Evolutionary conservation across 2,888 invertebrate genomes (phyloP).

Genomic region (Rhyacophila evoluta): DNA sequence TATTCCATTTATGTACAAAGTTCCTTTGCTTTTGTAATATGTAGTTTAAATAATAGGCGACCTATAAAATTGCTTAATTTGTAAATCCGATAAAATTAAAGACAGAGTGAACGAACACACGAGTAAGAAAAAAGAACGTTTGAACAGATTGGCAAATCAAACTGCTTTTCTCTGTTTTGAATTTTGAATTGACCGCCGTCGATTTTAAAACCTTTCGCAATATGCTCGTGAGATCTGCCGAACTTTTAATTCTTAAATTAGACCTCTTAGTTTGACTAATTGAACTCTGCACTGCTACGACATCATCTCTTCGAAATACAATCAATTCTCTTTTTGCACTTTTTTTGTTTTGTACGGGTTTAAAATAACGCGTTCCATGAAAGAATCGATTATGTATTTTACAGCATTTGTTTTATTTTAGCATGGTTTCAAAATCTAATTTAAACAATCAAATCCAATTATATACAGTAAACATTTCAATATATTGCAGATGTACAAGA

Average conservation of each 20-base stretch:
- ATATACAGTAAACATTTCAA: too few species aligned
- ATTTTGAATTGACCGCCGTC: not conserved
- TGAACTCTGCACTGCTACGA: too few species aligned
- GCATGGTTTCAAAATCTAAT: too few species aligned
- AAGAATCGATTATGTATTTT: too few species aligned
- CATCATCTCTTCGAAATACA: too few species aligned
- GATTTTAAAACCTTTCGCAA: not conserved
- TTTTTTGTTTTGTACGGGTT: too few species aligned
- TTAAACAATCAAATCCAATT: too few species aligned
- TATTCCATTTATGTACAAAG: not conserved
- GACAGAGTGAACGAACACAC: not conserved
- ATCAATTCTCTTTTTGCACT: too few species aligned
- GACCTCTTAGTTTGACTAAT: not conserved
- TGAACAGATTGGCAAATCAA: not conserved
- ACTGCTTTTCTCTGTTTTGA: slow-evolving; percentile 11
- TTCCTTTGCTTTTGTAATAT: not conserved
- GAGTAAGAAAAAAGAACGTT: not conserved
- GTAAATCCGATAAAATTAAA: not conserved
- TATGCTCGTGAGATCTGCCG: not conserved
- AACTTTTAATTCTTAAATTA: not conserved
- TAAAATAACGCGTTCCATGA: too few species aligned
- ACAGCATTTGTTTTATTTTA: too few species aligned
- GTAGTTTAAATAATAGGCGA: not conserved
- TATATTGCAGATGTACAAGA: too few species aligned
- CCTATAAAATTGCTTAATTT: not conserved